Evolutionary conservation across 2,113 vertebrate species (phyloP), one percentile per base, ranked within the genome.

Genomic region (Burhinus oedicnemus): DNA sequence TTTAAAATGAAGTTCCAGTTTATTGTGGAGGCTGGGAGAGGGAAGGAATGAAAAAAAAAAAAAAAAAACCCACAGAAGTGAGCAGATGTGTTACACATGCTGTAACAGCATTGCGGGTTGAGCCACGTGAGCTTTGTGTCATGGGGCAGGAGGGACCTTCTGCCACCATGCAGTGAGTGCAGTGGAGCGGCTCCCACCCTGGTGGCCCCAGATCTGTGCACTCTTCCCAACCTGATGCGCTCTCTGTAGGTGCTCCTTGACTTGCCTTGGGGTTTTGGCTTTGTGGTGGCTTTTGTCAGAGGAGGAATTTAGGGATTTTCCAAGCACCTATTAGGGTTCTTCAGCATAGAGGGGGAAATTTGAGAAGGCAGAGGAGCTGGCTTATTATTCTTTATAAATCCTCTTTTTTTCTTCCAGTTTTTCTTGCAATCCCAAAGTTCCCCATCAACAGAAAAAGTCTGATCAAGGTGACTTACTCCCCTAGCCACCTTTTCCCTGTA

Each of bases 151-250:
- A 76, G 29, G 44, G 49, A 17, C 44, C 34, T 77, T 25, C 47
- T 83, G 66, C 49, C 5, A 11, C 51, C n/a, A 4, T 58, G 42
- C 36, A 69, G 49, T 8, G 15, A 34, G 17, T 36, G 49, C 62
- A 38, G 0, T 1, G 1, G 40, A 51, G 44, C 0, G 2, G 47
- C 47, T 84, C 8, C 40, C 12, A 13, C 29, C 15, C 22, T 27
- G 20, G 27, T 29, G 26, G 69, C 20, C 8, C 10, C 36, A n/a
- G 47, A 23, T 76, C 25, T 15, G 9, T 49, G 25, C 5, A 1
- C n/a, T 66, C 55, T 78, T 77, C 54, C 51, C 69, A 68, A 1
- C n/a, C 57, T 55, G 19, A n/a, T 51, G 6, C 0, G 1, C 11
- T 34, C 8, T 25, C 54, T 78, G 29, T 74, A 75, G 19, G 6